phyloP scores from a whole-genome alignment of 1,140 invertebrate species.

The Arctopsyche grandis region DNA sequence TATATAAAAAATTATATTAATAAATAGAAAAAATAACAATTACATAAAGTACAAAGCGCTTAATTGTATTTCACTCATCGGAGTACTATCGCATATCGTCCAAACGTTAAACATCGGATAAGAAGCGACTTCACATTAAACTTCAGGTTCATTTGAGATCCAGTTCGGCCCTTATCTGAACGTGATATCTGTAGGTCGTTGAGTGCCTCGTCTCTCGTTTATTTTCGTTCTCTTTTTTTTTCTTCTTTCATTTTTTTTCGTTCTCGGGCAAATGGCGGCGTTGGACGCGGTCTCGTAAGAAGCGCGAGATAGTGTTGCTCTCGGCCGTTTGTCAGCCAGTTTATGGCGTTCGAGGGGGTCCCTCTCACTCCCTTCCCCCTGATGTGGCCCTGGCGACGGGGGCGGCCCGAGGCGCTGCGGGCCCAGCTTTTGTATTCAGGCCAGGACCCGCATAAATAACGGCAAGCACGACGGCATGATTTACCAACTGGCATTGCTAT shows the following conservation, averaged over 20 bases:
- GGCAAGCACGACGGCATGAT: constrained; percentile 33
- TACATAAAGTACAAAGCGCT: not conserved
- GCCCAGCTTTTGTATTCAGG: constrained; percentile 36
- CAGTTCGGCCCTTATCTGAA: not conserved
- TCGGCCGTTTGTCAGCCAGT: constrained; percentile 67
- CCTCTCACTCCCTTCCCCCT: not conserved
- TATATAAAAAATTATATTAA: too few relatives aligned
- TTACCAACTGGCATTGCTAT: constrained; percentile 29
- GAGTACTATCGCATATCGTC: not conserved
- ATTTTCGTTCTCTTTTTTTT: not conserved
- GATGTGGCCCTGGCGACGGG: constrained; percentile 20
- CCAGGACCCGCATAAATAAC: constrained; percentile 44
- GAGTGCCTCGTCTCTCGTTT: not conserved
- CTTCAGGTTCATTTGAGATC: too few relatives aligned
- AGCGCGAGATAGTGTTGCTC: constrained; percentile 65
- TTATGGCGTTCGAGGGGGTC: constrained; percentile 59
- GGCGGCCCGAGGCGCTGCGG: constrained; percentile 24
- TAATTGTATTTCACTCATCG: not conserved
- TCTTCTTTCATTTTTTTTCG: not conserved
- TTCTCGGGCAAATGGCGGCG: not conserved
- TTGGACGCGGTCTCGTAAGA: constrained; percentile 60
- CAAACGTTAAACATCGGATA: too few relatives aligned
- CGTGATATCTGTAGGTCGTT: not conserved
- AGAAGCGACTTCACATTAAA: too few relatives aligned
- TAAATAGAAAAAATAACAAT: too few relatives aligned